Percentiles rank a stretch among this genome's conserved stretches.
Evolutionary conservation across 2,888 invertebrate genomes (phyloP).

Genomic region (Ditylenchus weischeri): DNA sequence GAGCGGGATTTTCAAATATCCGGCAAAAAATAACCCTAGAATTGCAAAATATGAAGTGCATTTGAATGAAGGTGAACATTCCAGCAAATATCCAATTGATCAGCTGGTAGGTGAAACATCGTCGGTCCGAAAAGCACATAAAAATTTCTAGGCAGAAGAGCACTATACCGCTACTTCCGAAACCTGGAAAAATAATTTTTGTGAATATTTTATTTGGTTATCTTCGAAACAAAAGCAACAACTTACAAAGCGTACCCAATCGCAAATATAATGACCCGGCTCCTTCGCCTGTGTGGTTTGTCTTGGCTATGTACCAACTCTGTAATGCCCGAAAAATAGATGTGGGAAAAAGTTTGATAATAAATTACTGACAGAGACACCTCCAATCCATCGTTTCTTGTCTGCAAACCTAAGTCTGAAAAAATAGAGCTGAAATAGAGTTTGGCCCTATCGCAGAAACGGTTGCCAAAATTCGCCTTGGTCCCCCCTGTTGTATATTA

Average conservation of each 20-base stretch:
- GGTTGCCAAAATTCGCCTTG: too few species aligned
- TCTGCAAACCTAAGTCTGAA: conserved; percentile 12
- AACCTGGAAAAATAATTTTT: conserved; percentile 36
- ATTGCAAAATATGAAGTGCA: conserved; percentile 58
- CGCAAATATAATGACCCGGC: conserved; percentile 52
- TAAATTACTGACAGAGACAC: not conserved
- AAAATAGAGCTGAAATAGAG: too few species aligned
- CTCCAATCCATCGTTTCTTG: conserved; percentile 3
- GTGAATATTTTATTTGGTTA: too few species aligned
- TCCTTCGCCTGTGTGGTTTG: conserved; percentile 48
- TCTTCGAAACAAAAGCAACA: too few species aligned
- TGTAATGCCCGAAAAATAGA: conserved; percentile 17
- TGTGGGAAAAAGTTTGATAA: not conserved
- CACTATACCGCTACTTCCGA: conserved; percentile 55
- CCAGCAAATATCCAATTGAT: conserved; percentile 52
- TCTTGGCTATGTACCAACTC: conserved; percentile 39
- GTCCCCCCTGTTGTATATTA: too few species aligned
- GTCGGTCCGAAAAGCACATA: conserved; percentile 44
- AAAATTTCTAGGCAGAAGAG: conserved; percentile 56
- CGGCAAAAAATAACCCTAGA: conserved; percentile 46
- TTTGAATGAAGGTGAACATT: conserved; percentile 57
- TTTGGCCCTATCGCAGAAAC: too few species aligned
- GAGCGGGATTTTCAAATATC: not conserved
- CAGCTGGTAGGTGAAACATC: conserved; percentile 39
- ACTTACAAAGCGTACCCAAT: conserved; percentile 51